phyloP scores from a whole-genome alignment of 2,113 vertebrate genomes.

The Neogobius melanostomus region DNA sequence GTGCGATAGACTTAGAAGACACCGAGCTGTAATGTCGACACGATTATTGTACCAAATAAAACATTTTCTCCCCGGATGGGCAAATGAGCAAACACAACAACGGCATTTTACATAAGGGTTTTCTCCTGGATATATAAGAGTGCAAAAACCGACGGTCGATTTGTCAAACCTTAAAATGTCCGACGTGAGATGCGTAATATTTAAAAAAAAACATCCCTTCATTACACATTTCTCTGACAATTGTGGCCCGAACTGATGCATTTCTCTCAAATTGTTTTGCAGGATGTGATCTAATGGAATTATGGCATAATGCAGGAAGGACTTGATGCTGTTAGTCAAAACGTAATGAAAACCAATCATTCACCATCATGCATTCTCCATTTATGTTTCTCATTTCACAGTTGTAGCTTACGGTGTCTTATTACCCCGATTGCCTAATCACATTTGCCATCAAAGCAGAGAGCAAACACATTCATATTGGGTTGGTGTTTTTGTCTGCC shows the following conservation, averaged over 20 bases:
- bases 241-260: constrained; percentile 2
- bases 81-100: too few relatives aligned
- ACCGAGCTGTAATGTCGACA: too few relatives aligned
- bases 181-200: too few relatives aligned
- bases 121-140: too few relatives aligned
- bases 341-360: neutral
- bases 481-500: neutral
- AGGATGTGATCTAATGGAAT: constrained; percentile 17
- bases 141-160: neutral
- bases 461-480: neutral
- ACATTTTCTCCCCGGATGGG: too few relatives aligned
- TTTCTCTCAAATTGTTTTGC: constrained; percentile 12
- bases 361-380: neutral
- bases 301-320: constrained; percentile 5
- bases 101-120: too few relatives aligned
- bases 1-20: too few relatives aligned
- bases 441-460: neutral
- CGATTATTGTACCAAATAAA: too few relatives aligned
- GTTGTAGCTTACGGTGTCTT: neutral
- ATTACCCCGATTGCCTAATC: neutral
- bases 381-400: neutral
- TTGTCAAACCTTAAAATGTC: neutral
- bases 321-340: constrained; percentile 6
- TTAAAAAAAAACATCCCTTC: neutral
- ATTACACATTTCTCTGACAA: neutral